Conservation (phyloP, 1,140 invertebrate species). For the Lasioglossum albipes region DNA sequence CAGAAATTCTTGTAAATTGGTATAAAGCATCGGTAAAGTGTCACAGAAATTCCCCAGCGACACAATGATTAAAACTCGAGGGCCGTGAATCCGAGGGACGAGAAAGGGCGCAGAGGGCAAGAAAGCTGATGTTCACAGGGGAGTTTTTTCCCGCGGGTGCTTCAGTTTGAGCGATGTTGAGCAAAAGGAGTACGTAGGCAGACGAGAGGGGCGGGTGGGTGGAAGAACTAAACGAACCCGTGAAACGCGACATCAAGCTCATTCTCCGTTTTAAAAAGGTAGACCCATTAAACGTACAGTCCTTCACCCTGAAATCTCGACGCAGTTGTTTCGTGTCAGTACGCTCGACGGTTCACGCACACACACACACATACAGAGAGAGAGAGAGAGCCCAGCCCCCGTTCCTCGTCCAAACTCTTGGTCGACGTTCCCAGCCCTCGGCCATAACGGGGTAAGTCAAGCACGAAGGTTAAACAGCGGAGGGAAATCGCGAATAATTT, state of each 20-base stretch:
- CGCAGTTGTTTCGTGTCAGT: conserved; percentile 25
- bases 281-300: conserved; percentile 21
- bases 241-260: neutral
- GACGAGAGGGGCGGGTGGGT: too few relatives aligned
- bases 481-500: conserved; percentile 33
- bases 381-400: neutral
- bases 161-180: neutral
- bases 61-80: too few relatives aligned
- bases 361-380: too few relatives aligned
- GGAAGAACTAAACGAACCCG: neutral
- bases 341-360: conserved; percentile 2
- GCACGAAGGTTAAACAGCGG: conserved; percentile 1
- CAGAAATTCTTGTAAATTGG: too few relatives aligned
- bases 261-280: conserved; percentile 8
- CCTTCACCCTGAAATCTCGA: conserved; percentile 38
- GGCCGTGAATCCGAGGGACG: neutral
- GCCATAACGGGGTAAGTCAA: neutral
- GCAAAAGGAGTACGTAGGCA: neutral
- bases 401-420: neutral
- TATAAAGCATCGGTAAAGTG: too few relatives aligned
- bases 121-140: neutral
- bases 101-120: neutral
- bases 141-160: neutral
- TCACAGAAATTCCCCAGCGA: too few relatives aligned
- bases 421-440: neutral